phyloP scores from a whole-genome alignment of 2,113 vertebrate species.

The Hepsetus odoe region DNA sequence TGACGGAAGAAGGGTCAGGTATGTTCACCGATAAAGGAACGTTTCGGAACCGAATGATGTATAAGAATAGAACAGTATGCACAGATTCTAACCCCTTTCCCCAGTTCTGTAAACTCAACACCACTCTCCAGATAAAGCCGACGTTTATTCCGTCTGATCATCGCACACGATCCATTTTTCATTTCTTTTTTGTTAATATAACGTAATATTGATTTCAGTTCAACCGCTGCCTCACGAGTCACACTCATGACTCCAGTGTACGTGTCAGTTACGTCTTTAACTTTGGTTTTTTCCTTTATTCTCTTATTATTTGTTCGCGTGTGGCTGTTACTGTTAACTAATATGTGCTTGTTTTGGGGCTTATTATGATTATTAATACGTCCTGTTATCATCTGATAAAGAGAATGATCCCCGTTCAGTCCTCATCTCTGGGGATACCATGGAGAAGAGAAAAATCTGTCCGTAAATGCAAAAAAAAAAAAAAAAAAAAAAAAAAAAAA shows the following conservation, averaged over 20 bases:
- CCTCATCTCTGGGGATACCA: slow-evolving; percentile 50
- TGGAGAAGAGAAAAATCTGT: slow-evolving; percentile 54
- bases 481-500: no score
- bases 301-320: not conserved
- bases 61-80: no score
- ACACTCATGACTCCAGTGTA: slow-evolving; percentile 14
- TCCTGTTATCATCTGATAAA: no score
- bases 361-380: slow-evolving; percentile 20
- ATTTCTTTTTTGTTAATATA: not conserved
- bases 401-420: no score
- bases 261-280: slow-evolving; percentile 10
- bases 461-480: slow-evolving; percentile 26
- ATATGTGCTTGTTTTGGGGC: slow-evolving; percentile 5
- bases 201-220: not conserved
- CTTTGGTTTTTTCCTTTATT: slow-evolving; percentile 47
- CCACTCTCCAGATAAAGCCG: not conserved
- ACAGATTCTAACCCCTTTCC: slow-evolving; percentile 9
- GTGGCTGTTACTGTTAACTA: slow-evolving; percentile 3
- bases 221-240: not conserved
- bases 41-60: not conserved
- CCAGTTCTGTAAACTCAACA: slow-evolving; percentile 13
- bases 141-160: slow-evolving; percentile 4
- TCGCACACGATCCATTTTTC: not conserved
- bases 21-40: slow-evolving; percentile 37
- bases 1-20: slow-evolving; percentile 98